Evolutionary conservation across 2,797 vertebrate genomes (phyloP).

Genomic region (Megaceryle alcyon): DNA sequence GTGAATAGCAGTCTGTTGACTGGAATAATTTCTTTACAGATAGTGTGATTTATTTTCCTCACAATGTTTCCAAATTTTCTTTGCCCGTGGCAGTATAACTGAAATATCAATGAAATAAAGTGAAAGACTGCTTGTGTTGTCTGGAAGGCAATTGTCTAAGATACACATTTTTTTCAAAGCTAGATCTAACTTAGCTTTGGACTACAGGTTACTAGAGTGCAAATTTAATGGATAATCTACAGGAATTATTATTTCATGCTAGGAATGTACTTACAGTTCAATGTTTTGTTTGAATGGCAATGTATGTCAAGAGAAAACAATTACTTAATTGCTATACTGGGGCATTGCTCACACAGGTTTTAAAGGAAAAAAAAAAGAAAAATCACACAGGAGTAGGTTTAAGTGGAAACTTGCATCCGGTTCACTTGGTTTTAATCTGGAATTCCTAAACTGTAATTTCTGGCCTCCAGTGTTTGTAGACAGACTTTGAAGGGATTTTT

Average conservation of each 20-base stretch:
- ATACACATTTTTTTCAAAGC: neutral
- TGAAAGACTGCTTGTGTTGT: neutral
- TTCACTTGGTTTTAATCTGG: neutral
- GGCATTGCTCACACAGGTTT: neutral
- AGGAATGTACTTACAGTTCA: neutral
- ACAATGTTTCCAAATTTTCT: neutral
- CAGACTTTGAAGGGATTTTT: neutral
- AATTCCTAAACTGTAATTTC: neutral
- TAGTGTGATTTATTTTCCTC: neutral
- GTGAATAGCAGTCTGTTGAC: neutral
- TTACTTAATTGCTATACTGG: neutral
- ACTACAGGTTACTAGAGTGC: neutral
- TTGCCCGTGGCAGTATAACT: neutral
- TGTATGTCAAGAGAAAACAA: neutral
- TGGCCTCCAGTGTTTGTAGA: neutral
- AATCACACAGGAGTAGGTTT: neutral
- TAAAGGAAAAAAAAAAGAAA: neutral
- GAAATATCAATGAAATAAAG: neutral
- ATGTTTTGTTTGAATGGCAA: neutral
- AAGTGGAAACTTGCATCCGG: accelerated
- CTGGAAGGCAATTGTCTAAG: neutral
- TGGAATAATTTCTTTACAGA: neutral
- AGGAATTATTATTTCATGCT: neutral
- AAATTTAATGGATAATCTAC: neutral
- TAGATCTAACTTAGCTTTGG: neutral